Conservation (phyloP, 2,797 vertebrate species). For the Sylvilagus floridanus region DNA sequence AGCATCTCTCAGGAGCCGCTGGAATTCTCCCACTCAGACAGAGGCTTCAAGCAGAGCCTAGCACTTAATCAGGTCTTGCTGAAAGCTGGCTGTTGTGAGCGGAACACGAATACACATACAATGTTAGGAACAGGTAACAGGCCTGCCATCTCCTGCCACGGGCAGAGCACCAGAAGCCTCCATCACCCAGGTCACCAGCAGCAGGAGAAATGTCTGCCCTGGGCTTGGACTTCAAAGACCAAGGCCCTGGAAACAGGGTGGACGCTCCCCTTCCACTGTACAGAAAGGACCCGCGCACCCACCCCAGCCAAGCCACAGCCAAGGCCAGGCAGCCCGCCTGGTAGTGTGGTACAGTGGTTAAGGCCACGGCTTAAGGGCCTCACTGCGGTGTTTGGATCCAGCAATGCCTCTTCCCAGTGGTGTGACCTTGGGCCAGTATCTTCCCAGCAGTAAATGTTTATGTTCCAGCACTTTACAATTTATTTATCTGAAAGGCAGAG, state of each 20-base stretch:
- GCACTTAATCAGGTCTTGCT: not conserved
- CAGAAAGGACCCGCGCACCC: not conserved
- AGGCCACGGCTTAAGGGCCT: not conserved
- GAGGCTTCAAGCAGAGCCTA: not conserved
- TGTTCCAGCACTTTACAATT: no score
- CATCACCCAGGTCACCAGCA: not conserved
- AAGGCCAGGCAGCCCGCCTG: not conserved
- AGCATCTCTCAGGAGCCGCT: not conserved
- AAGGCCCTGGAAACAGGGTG: not conserved
- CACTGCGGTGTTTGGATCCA: not conserved
- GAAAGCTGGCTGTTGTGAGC: not conserved
- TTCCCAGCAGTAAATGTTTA: not conserved
- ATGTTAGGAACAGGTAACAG: no score
- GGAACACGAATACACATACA: no score
- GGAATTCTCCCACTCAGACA: no score
- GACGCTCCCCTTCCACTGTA: not conserved
- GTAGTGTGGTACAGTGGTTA: rapidly evolving
- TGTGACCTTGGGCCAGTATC: not conserved
- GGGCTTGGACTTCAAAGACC: not conserved
- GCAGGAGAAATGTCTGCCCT: not conserved
- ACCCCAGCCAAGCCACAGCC: not conserved
- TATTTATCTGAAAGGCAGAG: no score
- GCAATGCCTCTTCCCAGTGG: not conserved
- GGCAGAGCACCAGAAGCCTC: not conserved
- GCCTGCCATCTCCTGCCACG: no score